Evolutionary conservation across 2,888 invertebrate genomes (phyloP).

Genomic region (Eupsilia transversa): DNA sequence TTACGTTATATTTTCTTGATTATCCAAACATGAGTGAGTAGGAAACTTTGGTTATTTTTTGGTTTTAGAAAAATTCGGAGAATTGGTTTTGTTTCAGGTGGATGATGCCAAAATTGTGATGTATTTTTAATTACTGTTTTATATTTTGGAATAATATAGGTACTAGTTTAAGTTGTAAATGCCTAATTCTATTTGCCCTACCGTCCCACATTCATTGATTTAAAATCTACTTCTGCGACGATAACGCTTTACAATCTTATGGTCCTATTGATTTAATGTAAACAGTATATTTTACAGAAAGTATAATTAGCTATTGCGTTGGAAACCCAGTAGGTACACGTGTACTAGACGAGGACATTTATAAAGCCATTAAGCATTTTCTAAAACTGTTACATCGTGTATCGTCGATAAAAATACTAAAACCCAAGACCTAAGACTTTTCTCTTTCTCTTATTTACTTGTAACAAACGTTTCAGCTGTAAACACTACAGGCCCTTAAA

Average conservation of each 20-base stretch:
- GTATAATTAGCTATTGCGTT: neutral
- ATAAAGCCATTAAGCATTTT: neutral
- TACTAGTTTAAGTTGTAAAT: neutral
- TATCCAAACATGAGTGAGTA: neutral
- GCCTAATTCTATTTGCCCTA: too few species aligned
- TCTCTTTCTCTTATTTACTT: neutral
- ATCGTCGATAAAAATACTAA: neutral
- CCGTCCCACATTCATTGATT: neutral
- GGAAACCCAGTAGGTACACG: neutral
- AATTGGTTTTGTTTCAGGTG: neutral
- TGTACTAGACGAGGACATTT: neutral
- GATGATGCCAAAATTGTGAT: neutral
- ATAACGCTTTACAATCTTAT: neutral
- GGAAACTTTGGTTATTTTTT: neutral
- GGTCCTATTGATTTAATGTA: neutral
- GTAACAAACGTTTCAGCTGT: conserved; percentile 3
- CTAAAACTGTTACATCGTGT: neutral
- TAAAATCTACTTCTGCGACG: neutral
- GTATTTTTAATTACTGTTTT: neutral
- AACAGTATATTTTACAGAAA: neutral
- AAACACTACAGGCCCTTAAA: conserved; percentile 3
- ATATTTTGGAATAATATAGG: neutral
- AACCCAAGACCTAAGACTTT: too few species aligned
- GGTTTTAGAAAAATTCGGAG: neutral
- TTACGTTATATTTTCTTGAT: neutral